phyloP scores from a whole-genome alignment of 2,888 invertebrate species.

The Meghimatium bilineatum region DNA sequence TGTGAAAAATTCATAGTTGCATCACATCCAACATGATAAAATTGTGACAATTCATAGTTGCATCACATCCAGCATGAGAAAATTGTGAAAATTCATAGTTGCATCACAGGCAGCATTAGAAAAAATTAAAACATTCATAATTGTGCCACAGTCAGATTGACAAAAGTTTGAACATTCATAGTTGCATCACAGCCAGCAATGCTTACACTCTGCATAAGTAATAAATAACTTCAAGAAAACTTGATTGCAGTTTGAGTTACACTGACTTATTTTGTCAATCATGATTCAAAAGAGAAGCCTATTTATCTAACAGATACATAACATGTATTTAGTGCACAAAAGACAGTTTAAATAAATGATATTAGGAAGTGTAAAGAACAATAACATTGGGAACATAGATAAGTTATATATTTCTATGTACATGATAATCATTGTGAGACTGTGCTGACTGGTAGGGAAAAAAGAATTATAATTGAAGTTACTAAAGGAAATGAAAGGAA shows the following conservation, averaged over 20 bases:
- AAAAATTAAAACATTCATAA: too few species aligned
- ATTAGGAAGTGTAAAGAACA: neutral
- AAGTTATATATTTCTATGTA: neutral
- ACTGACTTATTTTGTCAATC: neutral
- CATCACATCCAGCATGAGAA: too few species aligned
- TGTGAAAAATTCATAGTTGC: too few species aligned
- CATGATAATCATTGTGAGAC: neutral
- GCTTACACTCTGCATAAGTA: constrained; percentile 19
- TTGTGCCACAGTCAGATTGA: too few species aligned
- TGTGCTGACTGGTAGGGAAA: neutral
- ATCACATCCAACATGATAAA: too few species aligned
- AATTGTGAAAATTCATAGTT: too few species aligned
- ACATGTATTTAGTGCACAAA: neutral
- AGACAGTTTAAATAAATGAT: neutral
- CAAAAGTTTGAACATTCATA: neutral
- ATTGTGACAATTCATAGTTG: too few species aligned
- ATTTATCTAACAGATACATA: neutral
- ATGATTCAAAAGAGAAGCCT: neutral
- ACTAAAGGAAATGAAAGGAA: neutral
- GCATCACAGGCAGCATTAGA: too few species aligned
- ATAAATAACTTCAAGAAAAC: constrained; percentile 5
- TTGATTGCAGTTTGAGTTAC: constrained; percentile 27
- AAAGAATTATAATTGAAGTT: neutral
- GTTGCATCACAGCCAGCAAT: neutral
- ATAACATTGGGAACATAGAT: neutral